Evolutionary conservation across 2,888 invertebrate genomes (phyloP), one percentile per base, ranked within the genome.

Genomic region (Orthosia incerta): DNA sequence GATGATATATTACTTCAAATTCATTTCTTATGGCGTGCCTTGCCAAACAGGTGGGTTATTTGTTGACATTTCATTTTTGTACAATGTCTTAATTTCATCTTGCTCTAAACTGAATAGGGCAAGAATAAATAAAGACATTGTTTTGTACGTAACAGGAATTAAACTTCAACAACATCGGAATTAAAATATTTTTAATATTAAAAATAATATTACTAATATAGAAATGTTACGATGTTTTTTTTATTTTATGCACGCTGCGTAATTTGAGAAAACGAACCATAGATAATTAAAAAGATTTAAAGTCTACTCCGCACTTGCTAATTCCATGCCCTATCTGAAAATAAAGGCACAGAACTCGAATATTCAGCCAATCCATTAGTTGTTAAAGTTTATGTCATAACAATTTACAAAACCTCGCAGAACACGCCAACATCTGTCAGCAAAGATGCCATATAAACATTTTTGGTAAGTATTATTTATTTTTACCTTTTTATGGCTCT

Each of bases 371-470:
- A 18, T 76, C 13, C 4, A n/a, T n/a, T 46, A 9, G 23, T 15
- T 4, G 46, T 13, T 18, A 50, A 45, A n/a, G 31, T 61, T 56
- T 48, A 48, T n/a, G 16, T 39, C 55, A 13, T 48, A 66, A 63
- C 55, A 79, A 65, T 79, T 72, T 50, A 56, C 20, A 56, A 65
- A 79, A 72, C 50, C 23, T 26, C 18, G 63, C 61, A 18, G 53
- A 53, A 31, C 46, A 64, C 31, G 55, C 48, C 20, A 23, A 45
- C 84, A 80, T 66, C 75, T 69, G 80, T 76, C 39, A 39, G 9
- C 66, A 84, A 80, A 80, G 64, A 80, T 80, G 55, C 68, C 57
- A 81, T 81, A 59, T 53, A 81, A 68, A 85, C 82, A 61, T 63
- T 74, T 80, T 51, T 13, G 80, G 51, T 56, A 7, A 39, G 39